phyloP scores from a whole-genome alignment of 35 echinoderm and acorn worm genomes.

The Nesometra sesokonis region DNA sequence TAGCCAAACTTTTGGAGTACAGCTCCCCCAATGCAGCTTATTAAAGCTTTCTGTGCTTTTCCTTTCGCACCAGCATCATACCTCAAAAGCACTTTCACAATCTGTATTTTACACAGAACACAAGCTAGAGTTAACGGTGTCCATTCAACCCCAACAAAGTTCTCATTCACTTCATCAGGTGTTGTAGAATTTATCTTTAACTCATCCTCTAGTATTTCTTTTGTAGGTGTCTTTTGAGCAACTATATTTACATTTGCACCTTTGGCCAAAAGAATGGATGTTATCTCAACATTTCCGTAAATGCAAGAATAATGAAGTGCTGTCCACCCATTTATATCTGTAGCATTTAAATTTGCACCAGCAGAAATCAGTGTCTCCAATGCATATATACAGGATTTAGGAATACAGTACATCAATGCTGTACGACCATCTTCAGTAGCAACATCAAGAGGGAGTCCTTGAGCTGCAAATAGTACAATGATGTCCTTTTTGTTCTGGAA shows the following conservation, averaged over 20 bases:
- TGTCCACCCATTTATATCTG: not conserved
- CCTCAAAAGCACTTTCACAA: not conserved
- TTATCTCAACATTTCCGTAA: not conserved
- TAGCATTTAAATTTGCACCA: not conserved
- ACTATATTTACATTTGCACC: not conserved
- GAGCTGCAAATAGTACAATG: not conserved
- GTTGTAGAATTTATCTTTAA: not conserved
- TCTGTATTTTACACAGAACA: not conserved
- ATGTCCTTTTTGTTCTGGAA: not conserved
- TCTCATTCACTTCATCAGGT: not conserved
- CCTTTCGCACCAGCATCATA: not conserved
- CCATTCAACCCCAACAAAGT: not conserved
- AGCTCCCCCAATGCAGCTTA: not conserved
- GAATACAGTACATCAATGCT: not conserved
- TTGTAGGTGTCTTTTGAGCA: not conserved
- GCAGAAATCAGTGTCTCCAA: not conserved
- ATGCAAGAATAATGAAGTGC: not conserved
- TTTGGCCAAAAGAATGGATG: not conserved
- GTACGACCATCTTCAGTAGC: not conserved
- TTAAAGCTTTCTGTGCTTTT: not conserved
- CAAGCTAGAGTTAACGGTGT: not conserved
- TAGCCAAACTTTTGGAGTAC: not conserved
- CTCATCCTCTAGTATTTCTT: not conserved
- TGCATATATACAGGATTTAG: not conserved
- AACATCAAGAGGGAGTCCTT: not conserved